Evolutionary conservation across 2,797 vertebrate species (phyloP).

Genomic region (Rhadinocentrus ornatus): DNA sequence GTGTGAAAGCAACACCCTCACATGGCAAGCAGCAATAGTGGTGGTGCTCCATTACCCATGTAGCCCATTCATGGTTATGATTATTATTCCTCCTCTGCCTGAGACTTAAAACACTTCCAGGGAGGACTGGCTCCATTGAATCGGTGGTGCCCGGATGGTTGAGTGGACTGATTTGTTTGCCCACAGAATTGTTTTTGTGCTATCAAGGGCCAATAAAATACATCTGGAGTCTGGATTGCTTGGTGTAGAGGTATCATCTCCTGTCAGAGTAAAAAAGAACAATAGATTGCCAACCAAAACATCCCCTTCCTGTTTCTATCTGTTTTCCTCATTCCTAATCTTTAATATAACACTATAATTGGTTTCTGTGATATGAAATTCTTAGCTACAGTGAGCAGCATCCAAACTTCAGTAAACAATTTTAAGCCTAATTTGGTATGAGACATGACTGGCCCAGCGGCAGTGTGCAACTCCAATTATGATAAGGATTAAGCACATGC

Average conservation of each 20-base stretch:
- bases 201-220: constrained; percentile 49
- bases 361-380: constrained; percentile 79
- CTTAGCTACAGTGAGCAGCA: constrained; percentile 76
- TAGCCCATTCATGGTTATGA: constrained; percentile 77
- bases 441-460: constrained; percentile 85
- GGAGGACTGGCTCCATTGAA: constrained; percentile 44
- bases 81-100: constrained; percentile 75
- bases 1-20: constrained; percentile 74
- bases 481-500: constrained; percentile 87
- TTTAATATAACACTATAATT: constrained; percentile 72
- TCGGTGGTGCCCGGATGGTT: constrained; percentile 46
- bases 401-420: constrained; percentile 84
- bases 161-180: constrained; percentile 65
- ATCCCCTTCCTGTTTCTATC: constrained; percentile 35
- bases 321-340: constrained; percentile 61
- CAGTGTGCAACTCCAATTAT: constrained; percentile 86
- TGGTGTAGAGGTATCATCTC: constrained; percentile 41
- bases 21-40: constrained; percentile 64
- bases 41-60: constrained; percentile 75
- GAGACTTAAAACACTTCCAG: constrained; percentile 73
- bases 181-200: constrained; percentile 43
- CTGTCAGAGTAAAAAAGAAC: constrained; percentile 54
- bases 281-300: constrained; percentile 50
- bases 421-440: constrained; percentile 87
- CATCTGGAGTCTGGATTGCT: constrained; percentile 37